Evolutionary conservation across 35 echinoderm and acorn worm species (phyloP).

Genomic region (Diadema setosum): DNA sequence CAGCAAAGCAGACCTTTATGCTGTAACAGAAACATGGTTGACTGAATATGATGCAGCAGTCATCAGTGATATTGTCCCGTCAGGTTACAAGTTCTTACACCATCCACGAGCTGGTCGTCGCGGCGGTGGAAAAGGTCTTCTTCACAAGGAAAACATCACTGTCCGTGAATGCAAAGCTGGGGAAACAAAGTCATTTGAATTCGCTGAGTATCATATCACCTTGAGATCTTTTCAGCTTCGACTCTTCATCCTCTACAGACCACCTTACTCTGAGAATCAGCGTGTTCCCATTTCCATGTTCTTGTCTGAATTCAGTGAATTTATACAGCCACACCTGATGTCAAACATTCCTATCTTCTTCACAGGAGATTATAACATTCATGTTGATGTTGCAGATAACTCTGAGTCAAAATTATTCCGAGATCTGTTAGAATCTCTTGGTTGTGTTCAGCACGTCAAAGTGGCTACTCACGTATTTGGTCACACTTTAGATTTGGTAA

Average conservation of each 20-base stretch:
- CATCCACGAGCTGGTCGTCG: neutral
- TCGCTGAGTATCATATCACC: neutral
- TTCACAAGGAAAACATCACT: neutral
- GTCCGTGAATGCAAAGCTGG: neutral
- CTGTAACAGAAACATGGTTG: too few relatives aligned
- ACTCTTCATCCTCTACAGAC: constrained; percentile 19
- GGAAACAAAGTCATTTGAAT: neutral
- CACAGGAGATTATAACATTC: neutral
- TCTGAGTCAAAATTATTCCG: neutral
- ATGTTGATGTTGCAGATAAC: neutral
- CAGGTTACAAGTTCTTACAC: too few relatives aligned
- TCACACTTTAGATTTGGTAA: neutral
- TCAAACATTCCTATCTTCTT: neutral
- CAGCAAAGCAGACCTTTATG: too few relatives aligned
- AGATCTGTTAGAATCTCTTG: neutral
- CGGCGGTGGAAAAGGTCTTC: constrained; percentile 11
- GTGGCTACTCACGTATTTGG: neutral
- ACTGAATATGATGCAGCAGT: too few relatives aligned
- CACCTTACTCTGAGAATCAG: constrained; percentile 19
- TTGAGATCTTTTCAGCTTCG: constrained; percentile 1
- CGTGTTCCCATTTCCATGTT: neutral
- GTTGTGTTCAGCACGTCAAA: neutral
- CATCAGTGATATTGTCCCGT: too few relatives aligned
- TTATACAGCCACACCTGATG: neutral
- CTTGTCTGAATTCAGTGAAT: constrained; percentile 13